Percentiles rank a stretch among this genome's conserved stretches.
Evolutionary conservation across 1,140 invertebrate species (phyloP).

Genomic region (Colletes gigas): DNA sequence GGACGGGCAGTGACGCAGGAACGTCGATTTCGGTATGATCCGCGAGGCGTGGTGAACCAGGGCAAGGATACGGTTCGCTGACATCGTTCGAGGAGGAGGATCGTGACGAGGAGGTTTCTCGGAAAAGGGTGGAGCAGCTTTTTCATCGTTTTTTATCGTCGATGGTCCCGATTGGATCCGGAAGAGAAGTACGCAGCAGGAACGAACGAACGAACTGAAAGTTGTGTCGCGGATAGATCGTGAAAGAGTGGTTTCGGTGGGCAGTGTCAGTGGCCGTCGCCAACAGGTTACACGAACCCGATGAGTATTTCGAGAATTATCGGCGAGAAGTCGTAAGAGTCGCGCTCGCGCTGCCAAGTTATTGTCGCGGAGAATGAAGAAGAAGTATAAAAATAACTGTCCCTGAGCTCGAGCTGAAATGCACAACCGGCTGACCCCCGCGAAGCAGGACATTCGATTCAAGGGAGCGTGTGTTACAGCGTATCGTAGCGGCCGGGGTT

Average conservation of each 20-base stretch:
- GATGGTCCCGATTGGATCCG: not conserved
- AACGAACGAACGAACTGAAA: constrained; percentile 5
- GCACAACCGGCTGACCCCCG: constrained; percentile 57
- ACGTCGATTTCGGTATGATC: constrained; percentile 19
- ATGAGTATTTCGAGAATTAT: constrained; percentile 40
- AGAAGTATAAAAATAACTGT: constrained; percentile 63
- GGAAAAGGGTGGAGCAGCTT: not conserved
- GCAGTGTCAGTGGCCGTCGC: constrained; percentile 45
- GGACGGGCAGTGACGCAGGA: constrained; percentile 36
- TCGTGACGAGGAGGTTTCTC: not conserved
- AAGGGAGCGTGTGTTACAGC: constrained; percentile 22
- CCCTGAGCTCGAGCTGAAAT: constrained; percentile 54
- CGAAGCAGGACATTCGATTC: constrained; percentile 45
- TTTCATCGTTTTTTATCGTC: not conserved
- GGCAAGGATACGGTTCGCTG: not conserved
- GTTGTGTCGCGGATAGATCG: not conserved
- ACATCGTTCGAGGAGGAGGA: not conserved
- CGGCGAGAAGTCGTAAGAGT: constrained; percentile 28
- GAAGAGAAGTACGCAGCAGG: not conserved
- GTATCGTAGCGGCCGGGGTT: not conserved
- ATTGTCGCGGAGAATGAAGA: constrained; percentile 61
- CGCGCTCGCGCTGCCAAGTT: constrained; percentile 6
- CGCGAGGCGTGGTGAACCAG: constrained; percentile 51
- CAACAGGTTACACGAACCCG: constrained; percentile 43
- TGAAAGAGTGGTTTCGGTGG: constrained; percentile 21